Base-by-base conservation (phyloP, 2,113 vertebrate species). In the Heteronetta atricapilla region DNA sequence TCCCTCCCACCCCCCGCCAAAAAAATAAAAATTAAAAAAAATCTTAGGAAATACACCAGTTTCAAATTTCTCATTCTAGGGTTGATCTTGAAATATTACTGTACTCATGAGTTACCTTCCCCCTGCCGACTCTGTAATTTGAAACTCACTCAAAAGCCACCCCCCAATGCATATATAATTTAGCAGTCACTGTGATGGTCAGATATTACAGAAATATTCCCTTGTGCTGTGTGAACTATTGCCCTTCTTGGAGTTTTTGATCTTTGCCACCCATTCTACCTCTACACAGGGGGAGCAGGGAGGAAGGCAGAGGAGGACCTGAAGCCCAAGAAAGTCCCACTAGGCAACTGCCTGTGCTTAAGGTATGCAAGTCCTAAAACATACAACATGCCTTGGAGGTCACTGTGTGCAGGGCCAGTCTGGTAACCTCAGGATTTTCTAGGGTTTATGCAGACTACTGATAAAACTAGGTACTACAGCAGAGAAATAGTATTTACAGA, bases 241-340 rank as follows among this genome's bases (percentile, higher is more conserved):
- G 14, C 4, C 12, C 13, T 76, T 72, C 48, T n/a, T 68, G 26
- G 26, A 82, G 14, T 14, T 72, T 70, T 5, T 29, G 6, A 48
- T 56, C 15, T 70, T 34, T 75, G 14, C 36, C 21, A 86, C 28
- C 26, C 15, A 3, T 1, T 31, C 38, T 80, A 22, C 26, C 17
- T 67, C n/a, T 82, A 28, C 0, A 0, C 2, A 1, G 7, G 5
- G 11, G 28, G 5, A 50, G 28, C 2, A 56, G 18, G 7, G 9
- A 86, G 13, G 38, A 76, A 73, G 44, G 29, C 8, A 66, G 56
- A 53, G 23, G 9, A 69, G 28, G 25, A 55, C 25, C 23, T 44
- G 21, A 20, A 25, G 14, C 36, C 46, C 12, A 50, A n/a, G 5
- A 6, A 40, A 59, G 8, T 33, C 36, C 4, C 11, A 75, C 11